Percentiles rank a stretch among this genome's conserved stretches.
Evolutionary conservation across 2,888 invertebrate genomes (phyloP).

Genomic region (Acrocera orbiculus): DNA sequence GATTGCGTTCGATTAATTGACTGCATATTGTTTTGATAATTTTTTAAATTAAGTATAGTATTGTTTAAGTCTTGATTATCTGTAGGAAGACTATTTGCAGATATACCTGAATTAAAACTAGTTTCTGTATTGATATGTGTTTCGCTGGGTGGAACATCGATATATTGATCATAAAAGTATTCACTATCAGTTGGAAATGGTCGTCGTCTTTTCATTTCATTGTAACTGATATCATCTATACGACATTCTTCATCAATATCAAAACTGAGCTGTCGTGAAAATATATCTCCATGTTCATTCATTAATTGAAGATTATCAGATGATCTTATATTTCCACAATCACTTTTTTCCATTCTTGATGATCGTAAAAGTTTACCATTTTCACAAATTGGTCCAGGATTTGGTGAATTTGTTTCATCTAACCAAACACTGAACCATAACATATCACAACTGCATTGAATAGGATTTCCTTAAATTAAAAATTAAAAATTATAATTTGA

Average conservation of each 20-base stretch:
- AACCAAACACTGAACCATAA: slow-evolving; percentile 74
- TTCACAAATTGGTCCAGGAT: slow-evolving; percentile 53
- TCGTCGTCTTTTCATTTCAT: slow-evolving; percentile 33
- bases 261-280: slow-evolving; percentile 37
- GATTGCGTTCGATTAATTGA: too few species aligned
- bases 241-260: slow-evolving; percentile 33
- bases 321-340: slow-evolving; percentile 37
- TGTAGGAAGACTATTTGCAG: too few species aligned
- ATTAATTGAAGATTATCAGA: slow-evolving; percentile 38
- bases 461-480: slow-evolving; percentile 49
- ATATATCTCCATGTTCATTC: slow-evolving; percentile 53
- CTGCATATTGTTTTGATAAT: too few species aligned
- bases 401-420: slow-evolving; percentile 48
- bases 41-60: slow-evolving; percentile 29
- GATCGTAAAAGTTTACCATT: slow-evolving; percentile 62
- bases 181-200: slow-evolving; percentile 61
- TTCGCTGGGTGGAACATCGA: slow-evolving; percentile 56
- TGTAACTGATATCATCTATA: slow-evolving; percentile 33
- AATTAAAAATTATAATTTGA: not conserved
- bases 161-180: slow-evolving; percentile 67
- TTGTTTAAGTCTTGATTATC: too few species aligned
- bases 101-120: slow-evolving; percentile 1
- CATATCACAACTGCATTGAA: slow-evolving; percentile 64
- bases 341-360: slow-evolving; percentile 48
- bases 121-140: slow-evolving; percentile 17